Base-by-base conservation (phyloP, 2,888 invertebrate genomes). In the Stramonita haemastoma region DNA sequence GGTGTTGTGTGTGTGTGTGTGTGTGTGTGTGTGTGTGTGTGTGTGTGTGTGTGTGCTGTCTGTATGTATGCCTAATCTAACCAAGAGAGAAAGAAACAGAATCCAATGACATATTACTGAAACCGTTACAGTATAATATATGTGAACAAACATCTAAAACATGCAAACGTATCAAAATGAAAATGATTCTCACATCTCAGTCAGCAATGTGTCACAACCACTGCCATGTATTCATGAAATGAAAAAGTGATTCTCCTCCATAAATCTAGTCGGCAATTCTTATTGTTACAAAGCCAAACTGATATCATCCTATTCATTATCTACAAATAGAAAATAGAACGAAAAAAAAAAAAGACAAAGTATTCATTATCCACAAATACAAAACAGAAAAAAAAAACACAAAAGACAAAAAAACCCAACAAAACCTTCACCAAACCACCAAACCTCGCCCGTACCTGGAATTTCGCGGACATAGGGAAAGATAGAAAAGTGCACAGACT, bases 381-480 rank as follows among this genome's bases (percentile, higher is more conserved):
- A 36, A 46, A 86, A 60, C 34, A 88, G 46, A 88, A 70, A 86
- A 34, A 88, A 32, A 22, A 46, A 83, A 84, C 29, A 26, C 26
- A 66, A 70, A 29, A 32, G n/a, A 87, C 32, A 87, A 32, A 77
- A 13, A 5, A 4, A 2, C 26, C 15, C n/a, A 32, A 77, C 77
- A 26, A 77, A 26, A 32, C 22, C 77, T 15, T 22, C 22, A 60
- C 60, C 60, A 19, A 15, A 1, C 60, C 60, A 13, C 13, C 60
- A 2, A 60, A n/a, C 26, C 29, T n/a, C 73, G 26, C 29, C 46
- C 26, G 60, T 88, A 91, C 93, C 91, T 73, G 94, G 93, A 56
- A 94, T 93, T 89, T 94, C 93, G 34, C 92, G 84, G 36, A 94
- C 91, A 90, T 93, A 94, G 0, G 94, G 94, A 90, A 94, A 94